Percentiles rank a stretch among this genome's conserved stretches.
Evolutionary conservation across 2,113 vertebrate species (phyloP).

Genomic region (Thinocorus orbignyianus): DNA sequence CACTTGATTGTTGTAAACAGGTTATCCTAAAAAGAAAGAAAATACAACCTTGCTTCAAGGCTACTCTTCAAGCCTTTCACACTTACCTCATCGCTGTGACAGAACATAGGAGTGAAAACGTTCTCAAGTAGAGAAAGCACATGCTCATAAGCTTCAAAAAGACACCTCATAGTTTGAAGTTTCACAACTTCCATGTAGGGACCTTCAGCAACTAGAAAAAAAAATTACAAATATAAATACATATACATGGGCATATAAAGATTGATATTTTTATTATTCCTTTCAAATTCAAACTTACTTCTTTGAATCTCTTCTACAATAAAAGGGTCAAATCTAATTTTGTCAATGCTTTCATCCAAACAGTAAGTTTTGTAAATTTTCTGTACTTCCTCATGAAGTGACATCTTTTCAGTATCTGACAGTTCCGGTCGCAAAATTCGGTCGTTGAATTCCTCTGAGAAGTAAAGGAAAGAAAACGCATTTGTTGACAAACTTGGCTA

Average conservation of each 20-base stretch:
- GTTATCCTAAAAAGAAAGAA: background rate
- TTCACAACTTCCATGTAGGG: constrained; percentile 87
- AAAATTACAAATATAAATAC: background rate
- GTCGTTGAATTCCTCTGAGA: constrained; percentile 95
- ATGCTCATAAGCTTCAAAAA: constrained; percentile 96
- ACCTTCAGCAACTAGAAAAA: constrained; percentile 84
- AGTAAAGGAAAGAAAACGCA: background rate
- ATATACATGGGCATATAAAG: background rate
- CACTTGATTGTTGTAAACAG: background rate
- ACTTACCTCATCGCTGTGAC: constrained; percentile 94
- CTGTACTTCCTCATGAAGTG: constrained; percentile 87
- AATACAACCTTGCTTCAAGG: background rate
- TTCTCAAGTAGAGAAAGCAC: constrained; percentile 92
- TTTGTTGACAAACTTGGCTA: background rate
- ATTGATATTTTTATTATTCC: background rate
- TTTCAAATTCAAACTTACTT: constrained; percentile 78
- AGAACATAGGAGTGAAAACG: constrained; percentile 97
- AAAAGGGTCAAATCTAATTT: constrained; percentile 90
- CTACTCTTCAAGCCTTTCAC: background rate
- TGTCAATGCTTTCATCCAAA: constrained; percentile 93
- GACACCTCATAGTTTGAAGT: constrained; percentile 90
- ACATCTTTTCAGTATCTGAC: constrained; percentile 83
- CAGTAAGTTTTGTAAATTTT: constrained; percentile 93
- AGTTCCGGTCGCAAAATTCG: constrained; percentile 91
- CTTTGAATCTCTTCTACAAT: constrained; percentile 91